Base-by-base conservation (phyloP, 2,797 vertebrate genomes). In the Tachyglossus aculeatus region DNA sequence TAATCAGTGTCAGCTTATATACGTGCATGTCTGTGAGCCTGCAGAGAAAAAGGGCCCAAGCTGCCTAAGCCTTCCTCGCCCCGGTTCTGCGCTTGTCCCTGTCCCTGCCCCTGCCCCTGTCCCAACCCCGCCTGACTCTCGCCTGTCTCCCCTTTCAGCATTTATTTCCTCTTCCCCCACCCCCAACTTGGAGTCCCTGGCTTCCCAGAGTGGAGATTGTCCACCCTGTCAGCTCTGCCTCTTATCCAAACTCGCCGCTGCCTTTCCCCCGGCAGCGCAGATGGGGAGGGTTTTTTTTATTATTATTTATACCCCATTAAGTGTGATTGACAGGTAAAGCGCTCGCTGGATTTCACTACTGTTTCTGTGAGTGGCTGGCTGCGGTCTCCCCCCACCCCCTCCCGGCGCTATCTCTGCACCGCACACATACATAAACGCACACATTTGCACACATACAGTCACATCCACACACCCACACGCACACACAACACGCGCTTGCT, bases 291-390 rank as follows among this genome's bases (percentile, higher is more conserved):
- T n/a, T 22, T 4, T 25, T 57, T 33, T 43, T 34, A n/a, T n/a
- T n/a, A 71, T 81, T 85, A 93, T 94, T 94, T 94, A 91, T 92
- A 91, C 89, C 89, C 92, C 88, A 94, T 95, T 96, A 95, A 97
- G 95, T 94, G 95, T 97, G 96, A 98, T 95, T 96, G 96, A 96
- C 96, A 95, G 94, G 93, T 92, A 88, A 94, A 96, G 94, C 94
- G 94, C 94, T 84, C 91, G 91, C 88, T 89, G 91, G 93, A 90
- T 93, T 90, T 90, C 93, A 90, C 93, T 91, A 83, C 90, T 88
- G 91, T 88, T 92, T 80, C 90, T 90, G 89, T 89, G 92, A 93
- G 91, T 93, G 94, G 91, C 90, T 94, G 92, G 83, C 91, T 60
- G 83, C 70, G 76, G 87, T 88, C 83, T 89, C 87, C 88, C 87